Evolutionary conservation across 1,140 invertebrate species (phyloP).

Genomic region (Drosophila mojavensis): DNA sequence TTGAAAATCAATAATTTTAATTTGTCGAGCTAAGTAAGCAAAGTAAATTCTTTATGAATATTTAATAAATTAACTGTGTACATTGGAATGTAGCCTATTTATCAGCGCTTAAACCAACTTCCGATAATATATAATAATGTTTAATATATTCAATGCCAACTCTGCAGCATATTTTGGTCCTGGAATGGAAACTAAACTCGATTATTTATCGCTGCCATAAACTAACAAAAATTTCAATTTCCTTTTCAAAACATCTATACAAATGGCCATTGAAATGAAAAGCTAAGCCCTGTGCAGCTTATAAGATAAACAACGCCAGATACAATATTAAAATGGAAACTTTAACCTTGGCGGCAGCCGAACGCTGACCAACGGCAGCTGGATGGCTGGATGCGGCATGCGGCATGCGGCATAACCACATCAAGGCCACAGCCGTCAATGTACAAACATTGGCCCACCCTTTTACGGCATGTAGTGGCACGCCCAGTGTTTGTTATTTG

Average conservation of each 20-base stretch:
- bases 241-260: slow-evolving; percentile 20
- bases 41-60: no score
- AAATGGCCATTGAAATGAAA: slow-evolving; percentile 34
- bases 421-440: slow-evolving; percentile 66
- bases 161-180: background rate
- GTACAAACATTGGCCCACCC: slow-evolving; percentile 23
- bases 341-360: slow-evolving; percentile 68
- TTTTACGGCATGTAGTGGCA: slow-evolving; percentile 49
- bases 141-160: no score
- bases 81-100: slow-evolving; percentile 1
- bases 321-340: slow-evolving; percentile 76
- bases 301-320: slow-evolving; percentile 63
- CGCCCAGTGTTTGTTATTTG: slow-evolving; percentile 72
- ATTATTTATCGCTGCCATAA: slow-evolving; percentile 34
- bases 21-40: no score
- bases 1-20: no score
- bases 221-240: slow-evolving; percentile 41
- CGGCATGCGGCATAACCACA: slow-evolving; percentile 41
- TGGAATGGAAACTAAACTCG: slow-evolving; percentile 3
- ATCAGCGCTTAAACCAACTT: background rate
- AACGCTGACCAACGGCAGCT: background rate
- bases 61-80: background rate
- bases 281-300: slow-evolving; percentile 4
- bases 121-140: no score
- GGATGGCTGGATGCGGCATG: no score